Evolutionary conservation across 2,888 invertebrate species (phyloP), one percentile per base, ranked within the genome.

Genomic region (Tiliacea aurago): DNA sequence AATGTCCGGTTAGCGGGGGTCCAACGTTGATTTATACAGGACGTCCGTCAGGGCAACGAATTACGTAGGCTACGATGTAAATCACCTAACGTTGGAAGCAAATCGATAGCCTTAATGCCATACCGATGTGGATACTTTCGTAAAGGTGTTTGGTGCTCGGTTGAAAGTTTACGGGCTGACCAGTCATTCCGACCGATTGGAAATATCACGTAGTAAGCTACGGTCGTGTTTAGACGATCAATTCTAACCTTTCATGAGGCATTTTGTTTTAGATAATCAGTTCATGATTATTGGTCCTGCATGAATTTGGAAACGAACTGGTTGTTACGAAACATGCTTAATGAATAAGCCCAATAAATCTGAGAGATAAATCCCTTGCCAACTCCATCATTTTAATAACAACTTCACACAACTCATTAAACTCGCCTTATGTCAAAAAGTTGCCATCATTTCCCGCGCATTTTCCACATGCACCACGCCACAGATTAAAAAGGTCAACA

Each of bases 1-100:
- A 95, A 96, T 95, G 95, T 93, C 94, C 95, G 96, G 96, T 95
- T 95, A 95, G 93, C 93, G 90, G 93, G 95, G 95, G 95, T 92
- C 93, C 95, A 93, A 93, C 95, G 92, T 95, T 96, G 95, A 96
- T 96, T 96, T 96, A 96, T 95, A 91, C 91, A 84, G 93, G 88
- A 89, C 92, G 95, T 95, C 95, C 93, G 92, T 95, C 95, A 94
- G 94, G 88, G 83, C 92, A 93, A 95, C 95, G 94, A 95, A 95
- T 95, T 95, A 95, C 95, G 89, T 90, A 93, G 93, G 92, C 91
- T 88, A 84, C 92, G 90, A 95, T 95, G 95, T 95, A 96, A 96
- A 96, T 96, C 96, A 95, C 95, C 92, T 90, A 89, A 86, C 89
- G 91, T 88, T 88, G 85, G 87, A 87, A 85, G 84, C 80, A 87